Percentiles rank a stretch among this genome's conserved stretches.
Evolutionary conservation across 2,113 vertebrate species (phyloP).

Genomic region (Hippocampus zosterae): DNA sequence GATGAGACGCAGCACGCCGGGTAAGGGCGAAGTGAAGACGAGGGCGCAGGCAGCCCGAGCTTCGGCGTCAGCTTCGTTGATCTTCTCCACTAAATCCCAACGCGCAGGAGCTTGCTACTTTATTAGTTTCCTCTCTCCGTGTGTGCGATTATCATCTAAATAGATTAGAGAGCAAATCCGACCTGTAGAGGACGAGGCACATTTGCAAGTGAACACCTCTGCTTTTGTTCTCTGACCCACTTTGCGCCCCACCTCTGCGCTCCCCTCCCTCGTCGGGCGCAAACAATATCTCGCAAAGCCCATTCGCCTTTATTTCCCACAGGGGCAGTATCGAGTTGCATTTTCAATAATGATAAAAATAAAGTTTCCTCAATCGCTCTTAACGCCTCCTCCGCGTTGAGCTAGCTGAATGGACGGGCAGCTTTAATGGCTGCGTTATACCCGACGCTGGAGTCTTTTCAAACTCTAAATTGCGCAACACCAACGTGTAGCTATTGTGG

Average conservation of each 20-base stretch:
- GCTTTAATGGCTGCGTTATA: conserved; percentile 25
- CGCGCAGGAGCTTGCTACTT: conserved; percentile 20
- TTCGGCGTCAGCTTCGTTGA: conserved; percentile 34
- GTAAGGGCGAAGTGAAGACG: conserved; percentile 26
- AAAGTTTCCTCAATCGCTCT: conserved; percentile 10
- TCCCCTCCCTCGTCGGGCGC: conserved; percentile 29
- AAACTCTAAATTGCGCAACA: conserved; percentile 27
- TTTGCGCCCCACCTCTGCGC: conserved; percentile 45
- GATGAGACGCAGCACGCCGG: conserved; percentile 17
- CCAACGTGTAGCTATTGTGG: neutral
- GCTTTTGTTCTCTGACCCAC: conserved; percentile 57
- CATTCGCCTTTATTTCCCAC: conserved; percentile 64
- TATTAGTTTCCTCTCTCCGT: conserved; percentile 18
- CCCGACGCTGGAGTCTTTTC: conserved; percentile 26
- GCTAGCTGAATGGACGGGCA: neutral
- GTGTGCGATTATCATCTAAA: conserved; percentile 12
- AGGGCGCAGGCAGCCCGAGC: conserved; percentile 34
- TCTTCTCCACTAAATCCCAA: conserved; percentile 31
- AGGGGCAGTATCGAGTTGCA: conserved; percentile 25
- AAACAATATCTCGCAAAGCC: conserved; percentile 49
- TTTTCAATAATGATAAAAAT: conserved; percentile 49
- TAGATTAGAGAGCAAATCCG: conserved; percentile 12
- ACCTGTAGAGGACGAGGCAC: conserved; percentile 28
- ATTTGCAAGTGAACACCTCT: conserved; percentile 32
- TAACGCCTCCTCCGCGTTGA: conserved; percentile 22